Evolutionary conservation across 2,888 invertebrate genomes (phyloP), one percentile per base, ranked within the genome.

Genomic region (Chrysolina oricalcia): DNA sequence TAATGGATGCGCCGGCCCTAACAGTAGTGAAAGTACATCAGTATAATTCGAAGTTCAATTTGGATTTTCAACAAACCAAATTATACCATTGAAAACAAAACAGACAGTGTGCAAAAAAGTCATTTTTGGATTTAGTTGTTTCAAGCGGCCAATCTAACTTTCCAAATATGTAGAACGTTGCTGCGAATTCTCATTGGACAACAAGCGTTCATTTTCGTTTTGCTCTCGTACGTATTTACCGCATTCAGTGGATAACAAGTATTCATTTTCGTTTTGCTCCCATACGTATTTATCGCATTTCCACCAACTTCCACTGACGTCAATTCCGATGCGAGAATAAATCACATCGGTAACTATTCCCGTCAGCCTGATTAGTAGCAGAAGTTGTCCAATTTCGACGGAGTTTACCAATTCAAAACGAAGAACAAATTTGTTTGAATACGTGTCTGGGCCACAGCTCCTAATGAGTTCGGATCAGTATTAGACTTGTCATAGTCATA

Each of bases 291-390:
- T 35, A n/a, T n/a, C 59, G n/a, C 27, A 23, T n/a, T 27, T 27
- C 27, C 59, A 15, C 35, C 35, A 35, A 59, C n/a, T 59, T 59
- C 59, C 35, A 59, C 35, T n/a, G 59, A 59, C 59, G 59, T 59
- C 59, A 59, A 27, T 35, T 3, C n/a, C n/a, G 35, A 15, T 59
- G n/a, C 17, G 27, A 35, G n/a, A 59, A 59, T 59, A 59, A 59
- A 59, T 59, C 59, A 59, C 27, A 59, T 59, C n/a, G 35, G 59
- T 59, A 35, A 27, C n/a, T n/a, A 10, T 59, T 59, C 17, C 35
- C 59, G 59, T 59, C 35, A 59, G 59, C 59, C 59, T 59, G 59
- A 59, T 59, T 59, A 59, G 59, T n/a, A 59, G 19, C 59, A 59
- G 27, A 59, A 59, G 27, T 59, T 59, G 59, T 59, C 27, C 59